Evolutionary conservation across 2,113 vertebrate genomes (phyloP).

Genomic region (Piaya cayana): DNA sequence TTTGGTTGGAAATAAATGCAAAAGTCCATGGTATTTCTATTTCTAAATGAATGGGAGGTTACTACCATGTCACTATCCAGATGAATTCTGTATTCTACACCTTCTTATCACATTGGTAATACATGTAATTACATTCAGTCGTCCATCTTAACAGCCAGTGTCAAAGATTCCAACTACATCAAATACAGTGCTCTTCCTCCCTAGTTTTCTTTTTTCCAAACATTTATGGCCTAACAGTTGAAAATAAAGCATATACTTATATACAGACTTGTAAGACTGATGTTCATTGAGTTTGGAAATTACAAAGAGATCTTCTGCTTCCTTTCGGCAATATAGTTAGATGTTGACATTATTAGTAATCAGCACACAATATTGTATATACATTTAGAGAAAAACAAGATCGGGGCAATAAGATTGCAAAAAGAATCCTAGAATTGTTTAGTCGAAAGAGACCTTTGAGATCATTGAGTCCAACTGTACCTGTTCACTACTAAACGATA

Average conservation of each 20-base stretch:
- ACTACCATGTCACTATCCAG: neutral
- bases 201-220: neutral
- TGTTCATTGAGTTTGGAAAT: neutral
- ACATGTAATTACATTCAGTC: neutral
- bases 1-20: neutral
- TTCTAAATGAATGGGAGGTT: neutral
- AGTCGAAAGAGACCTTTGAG: too few species aligned
- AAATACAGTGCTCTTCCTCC: neutral
- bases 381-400: neutral
- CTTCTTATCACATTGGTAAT: neutral
- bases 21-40: neutral
- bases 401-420: neutral
- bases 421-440: neutral
- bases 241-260: neutral
- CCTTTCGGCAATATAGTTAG: neutral
- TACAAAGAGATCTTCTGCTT: neutral
- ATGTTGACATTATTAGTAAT: neutral
- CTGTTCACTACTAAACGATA: too few species aligned
- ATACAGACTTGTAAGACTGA: neutral
- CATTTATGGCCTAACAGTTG: neutral
- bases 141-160: neutral
- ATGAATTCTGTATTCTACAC: neutral
- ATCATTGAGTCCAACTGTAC: too few species aligned
- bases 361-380: neutral
- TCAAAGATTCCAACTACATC: neutral